phyloP scores from a whole-genome alignment of 2,888 invertebrate species.

The Papilio elwesi region DNA sequence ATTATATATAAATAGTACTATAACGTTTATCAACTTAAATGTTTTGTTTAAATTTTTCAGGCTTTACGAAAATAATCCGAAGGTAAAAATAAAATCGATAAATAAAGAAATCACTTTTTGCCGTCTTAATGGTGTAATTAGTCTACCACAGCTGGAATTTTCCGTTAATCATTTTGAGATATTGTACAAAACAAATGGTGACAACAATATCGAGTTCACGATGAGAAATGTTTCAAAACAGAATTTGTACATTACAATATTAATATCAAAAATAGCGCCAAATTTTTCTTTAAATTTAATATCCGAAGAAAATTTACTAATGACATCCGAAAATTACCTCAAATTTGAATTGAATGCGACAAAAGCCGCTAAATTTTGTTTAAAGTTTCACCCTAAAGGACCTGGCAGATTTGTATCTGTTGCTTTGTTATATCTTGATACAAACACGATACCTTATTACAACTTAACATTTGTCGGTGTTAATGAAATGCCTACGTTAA shows the following conservation, averaged over 20 bases:
- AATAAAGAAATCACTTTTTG: slow-evolving; percentile 73
- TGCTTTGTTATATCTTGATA: slow-evolving; percentile 71
- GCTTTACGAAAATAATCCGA: slow-evolving; percentile 68
- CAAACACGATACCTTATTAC: slow-evolving; percentile 69
- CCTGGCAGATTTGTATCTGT: slow-evolving; percentile 68
- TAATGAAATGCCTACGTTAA: slow-evolving; percentile 59
- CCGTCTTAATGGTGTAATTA: slow-evolving; percentile 71
- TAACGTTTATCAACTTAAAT: slow-evolving; percentile 26
- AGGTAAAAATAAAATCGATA: slow-evolving; percentile 64
- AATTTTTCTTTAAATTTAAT: slow-evolving; percentile 62
- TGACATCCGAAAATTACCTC: slow-evolving; percentile 60
- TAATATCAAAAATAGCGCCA: slow-evolving; percentile 66
- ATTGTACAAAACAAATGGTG: slow-evolving; percentile 53
- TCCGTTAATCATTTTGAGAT: slow-evolving; percentile 73
- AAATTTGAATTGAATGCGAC: slow-evolving; percentile 67
- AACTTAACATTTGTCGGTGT: slow-evolving; percentile 72
- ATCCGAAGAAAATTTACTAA: slow-evolving; percentile 55
- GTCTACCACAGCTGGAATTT: slow-evolving; percentile 71
- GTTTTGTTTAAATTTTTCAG: slow-evolving; percentile 54
- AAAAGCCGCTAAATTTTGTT: slow-evolving; percentile 53
- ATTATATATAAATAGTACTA: slow-evolving; percentile 7
- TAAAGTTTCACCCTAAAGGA: slow-evolving; percentile 71
- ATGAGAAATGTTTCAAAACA: slow-evolving; percentile 76
- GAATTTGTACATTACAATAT: slow-evolving; percentile 63
- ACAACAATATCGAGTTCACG: slow-evolving; percentile 64